Percentiles rank a stretch among this genome's conserved stretches.
Evolutionary conservation across 23 tunicate genomes (phyloP).

Genomic region (Halocynthia aurantium): DNA sequence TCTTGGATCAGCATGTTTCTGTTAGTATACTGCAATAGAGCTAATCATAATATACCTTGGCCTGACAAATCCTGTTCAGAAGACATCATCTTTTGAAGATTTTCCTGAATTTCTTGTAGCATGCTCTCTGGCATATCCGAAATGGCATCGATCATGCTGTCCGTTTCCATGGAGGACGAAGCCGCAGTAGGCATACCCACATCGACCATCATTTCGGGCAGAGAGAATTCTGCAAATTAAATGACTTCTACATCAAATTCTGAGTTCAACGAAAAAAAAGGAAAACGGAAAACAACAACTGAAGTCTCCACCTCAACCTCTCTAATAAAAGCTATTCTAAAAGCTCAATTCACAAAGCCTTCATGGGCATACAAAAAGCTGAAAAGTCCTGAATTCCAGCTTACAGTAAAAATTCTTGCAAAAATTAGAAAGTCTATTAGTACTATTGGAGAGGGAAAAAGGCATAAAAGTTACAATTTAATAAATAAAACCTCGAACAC

Average conservation of each 20-base stretch:
- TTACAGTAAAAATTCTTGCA: no score
- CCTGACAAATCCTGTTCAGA: constrained; percentile 1
- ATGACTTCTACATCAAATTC: not conserved
- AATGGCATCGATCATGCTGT: no score
- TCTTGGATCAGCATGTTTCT: no score
- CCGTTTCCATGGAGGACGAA: not conserved
- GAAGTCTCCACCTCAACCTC: not conserved
- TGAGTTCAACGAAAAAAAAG: not conserved
- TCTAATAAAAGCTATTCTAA: not conserved
- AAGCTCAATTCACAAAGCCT: no score
- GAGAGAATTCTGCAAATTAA: constrained; percentile 3
- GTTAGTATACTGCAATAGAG: not conserved
- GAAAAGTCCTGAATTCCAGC: no score
- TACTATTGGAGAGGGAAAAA: no score
- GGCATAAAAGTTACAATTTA: no score
- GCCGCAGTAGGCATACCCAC: constrained; percentile 6
- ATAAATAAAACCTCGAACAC: not conserved
- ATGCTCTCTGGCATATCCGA: constrained; percentile 8
- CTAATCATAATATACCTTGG: not conserved
- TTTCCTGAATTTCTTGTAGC: constrained; percentile 26
- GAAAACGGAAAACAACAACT: no score
- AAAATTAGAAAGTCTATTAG: no score
- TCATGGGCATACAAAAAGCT: no score
- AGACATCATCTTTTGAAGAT: constrained; percentile 39
- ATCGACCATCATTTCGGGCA: not conserved